A percentile compares a stretch with the other conserved stretches of the same genome.
Conservation (phyloP, 2,113 vertebrate species). For the Alouatta palliata region DNA sequence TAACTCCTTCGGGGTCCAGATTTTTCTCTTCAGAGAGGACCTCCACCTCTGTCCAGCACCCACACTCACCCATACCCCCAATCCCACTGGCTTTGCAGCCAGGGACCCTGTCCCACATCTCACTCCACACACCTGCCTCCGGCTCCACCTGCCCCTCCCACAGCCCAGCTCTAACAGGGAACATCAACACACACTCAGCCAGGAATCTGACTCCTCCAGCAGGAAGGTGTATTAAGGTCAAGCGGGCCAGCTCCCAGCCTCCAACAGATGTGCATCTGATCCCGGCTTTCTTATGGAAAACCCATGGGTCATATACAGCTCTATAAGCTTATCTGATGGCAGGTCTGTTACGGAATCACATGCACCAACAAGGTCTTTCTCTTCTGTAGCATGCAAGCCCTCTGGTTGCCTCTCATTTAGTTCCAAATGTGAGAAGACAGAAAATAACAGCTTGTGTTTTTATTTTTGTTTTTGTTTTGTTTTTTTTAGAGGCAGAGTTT, state of each 20-base stretch:
- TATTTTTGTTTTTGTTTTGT: too few relatives aligned
- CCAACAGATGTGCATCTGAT: neutral
- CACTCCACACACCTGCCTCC: neutral
- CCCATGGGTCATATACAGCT: neutral
- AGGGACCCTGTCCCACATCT: neutral
- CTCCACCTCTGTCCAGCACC: neutral
- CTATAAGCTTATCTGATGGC: neutral
- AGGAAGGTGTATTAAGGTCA: neutral
- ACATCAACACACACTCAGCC: neutral
- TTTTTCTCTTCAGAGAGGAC: conserved; percentile 24
- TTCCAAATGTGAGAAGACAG: neutral
- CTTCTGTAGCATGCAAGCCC: neutral
- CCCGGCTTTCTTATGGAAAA: neutral
- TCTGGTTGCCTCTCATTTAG: neutral
- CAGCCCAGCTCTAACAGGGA: neutral
- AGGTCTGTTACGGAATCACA: neutral
- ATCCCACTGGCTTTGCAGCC: neutral
- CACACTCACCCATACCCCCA: neutral
- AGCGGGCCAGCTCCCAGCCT: neutral
- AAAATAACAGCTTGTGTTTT: neutral
- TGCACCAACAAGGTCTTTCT: neutral
- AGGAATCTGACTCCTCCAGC: neutral
- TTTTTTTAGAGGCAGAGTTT: too few relatives aligned
- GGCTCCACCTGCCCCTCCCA: neutral
- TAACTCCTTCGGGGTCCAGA: neutral